phyloP scores from a whole-genome alignment of 2,888 invertebrate genomes.

The Monoplex corrugatus region DNA sequence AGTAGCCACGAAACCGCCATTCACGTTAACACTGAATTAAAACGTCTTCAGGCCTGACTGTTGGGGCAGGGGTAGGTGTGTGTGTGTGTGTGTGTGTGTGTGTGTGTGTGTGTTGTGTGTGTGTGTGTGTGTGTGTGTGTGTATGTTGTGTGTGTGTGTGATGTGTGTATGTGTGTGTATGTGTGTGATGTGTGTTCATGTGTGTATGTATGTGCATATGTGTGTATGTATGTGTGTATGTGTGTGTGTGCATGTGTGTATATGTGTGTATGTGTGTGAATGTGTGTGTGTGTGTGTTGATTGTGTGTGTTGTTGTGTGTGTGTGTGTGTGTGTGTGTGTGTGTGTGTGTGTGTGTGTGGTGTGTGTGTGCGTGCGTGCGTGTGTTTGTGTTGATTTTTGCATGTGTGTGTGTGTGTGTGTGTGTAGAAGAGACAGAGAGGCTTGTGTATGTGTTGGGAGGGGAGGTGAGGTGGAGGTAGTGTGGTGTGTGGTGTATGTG shows the following conservation, averaged over 20 bases:
- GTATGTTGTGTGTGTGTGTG: slow-evolving; percentile 2
- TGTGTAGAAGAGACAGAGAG: too few relatives aligned
- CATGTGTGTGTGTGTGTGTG: background rate
- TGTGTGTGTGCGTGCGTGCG: background rate
- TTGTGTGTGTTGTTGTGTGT: background rate
- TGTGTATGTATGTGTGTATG: background rate
- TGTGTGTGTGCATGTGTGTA: background rate
- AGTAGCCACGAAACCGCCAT: background rate
- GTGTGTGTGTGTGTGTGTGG: background rate
- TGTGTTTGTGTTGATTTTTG: background rate
- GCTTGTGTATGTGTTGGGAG: too few relatives aligned
- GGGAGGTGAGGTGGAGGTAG: too few relatives aligned
- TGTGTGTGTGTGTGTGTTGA: background rate
- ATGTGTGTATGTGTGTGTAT: background rate
- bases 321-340: background rate
- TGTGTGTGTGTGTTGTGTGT: background rate
- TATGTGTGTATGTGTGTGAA: background rate
- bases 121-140: background rate
- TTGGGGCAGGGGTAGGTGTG: background rate
- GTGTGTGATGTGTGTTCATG: background rate
- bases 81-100: background rate
- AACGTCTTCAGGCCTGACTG: background rate
- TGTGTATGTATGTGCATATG: background rate
- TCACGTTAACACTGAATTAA: background rate
- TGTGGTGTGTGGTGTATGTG: too few relatives aligned